phyloP scores from a whole-genome alignment of 2,888 invertebrate genomes.

The Ligdia adustata region DNA sequence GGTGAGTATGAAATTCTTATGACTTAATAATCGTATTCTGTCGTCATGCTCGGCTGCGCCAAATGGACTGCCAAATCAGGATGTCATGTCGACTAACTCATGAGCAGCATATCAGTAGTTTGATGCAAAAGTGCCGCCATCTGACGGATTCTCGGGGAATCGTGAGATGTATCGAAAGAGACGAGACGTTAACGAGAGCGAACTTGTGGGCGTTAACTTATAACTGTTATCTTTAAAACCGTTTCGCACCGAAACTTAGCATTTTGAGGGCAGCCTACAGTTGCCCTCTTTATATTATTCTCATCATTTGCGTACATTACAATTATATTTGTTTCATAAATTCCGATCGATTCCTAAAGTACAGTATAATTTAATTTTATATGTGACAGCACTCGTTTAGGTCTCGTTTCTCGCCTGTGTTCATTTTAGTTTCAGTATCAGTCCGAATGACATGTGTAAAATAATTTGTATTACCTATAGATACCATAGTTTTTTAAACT shows the following conservation, averaged over 20 bases:
- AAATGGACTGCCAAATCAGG: slow-evolving; percentile 13
- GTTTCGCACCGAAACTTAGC: not conserved
- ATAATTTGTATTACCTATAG: slow-evolving; percentile 56
- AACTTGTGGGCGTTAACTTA: slow-evolving; percentile 13
- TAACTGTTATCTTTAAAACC: slow-evolving; percentile 12
- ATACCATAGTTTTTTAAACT: slow-evolving; percentile 75
- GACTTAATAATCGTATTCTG: slow-evolving; percentile 8
- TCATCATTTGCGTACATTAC: too few species aligned
- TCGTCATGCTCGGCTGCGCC: slow-evolving; percentile 2
- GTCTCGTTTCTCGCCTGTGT: slow-evolving; percentile 34
- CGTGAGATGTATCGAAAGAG: slow-evolving; percentile 11
- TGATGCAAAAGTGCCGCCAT: slow-evolving; percentile 28
- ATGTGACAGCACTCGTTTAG: not conserved
- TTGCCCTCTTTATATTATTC: too few species aligned
- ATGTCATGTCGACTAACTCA: slow-evolving; percentile 7
- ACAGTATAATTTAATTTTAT: too few species aligned
- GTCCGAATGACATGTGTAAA: slow-evolving; percentile 58
- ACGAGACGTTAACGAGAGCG: slow-evolving; percentile 23
- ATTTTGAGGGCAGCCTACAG: too few species aligned
- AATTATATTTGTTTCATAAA: not conserved
- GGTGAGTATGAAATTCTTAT: slow-evolving; percentile 1
- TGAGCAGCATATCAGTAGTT: slow-evolving; percentile 15
- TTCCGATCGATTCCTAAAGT: too few species aligned
- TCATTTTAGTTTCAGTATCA: slow-evolving; percentile 60
- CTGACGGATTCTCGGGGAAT: slow-evolving; percentile 24